These are phyloP conservation scores for Sitta carolinensis DNA, from an alignment of 2,797 vertebrate genomes.

Conservation along the genomic window DNA sequence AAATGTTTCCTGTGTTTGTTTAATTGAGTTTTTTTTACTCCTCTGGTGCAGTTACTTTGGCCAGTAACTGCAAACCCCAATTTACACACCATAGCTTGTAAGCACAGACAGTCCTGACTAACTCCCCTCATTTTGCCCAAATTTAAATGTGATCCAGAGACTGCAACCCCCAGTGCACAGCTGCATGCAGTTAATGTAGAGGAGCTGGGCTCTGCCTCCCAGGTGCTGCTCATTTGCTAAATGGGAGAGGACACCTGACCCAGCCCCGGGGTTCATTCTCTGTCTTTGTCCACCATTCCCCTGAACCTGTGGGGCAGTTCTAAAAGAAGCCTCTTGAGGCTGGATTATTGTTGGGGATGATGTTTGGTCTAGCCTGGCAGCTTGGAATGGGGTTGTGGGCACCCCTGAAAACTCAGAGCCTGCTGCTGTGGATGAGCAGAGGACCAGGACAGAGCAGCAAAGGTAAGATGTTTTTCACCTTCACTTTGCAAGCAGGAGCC, in stretches of 20 bases:
- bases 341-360: rapidly evolving
- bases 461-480: not conserved
- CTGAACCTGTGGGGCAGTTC: rapidly evolving
- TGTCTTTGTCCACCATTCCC: no score
- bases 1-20: not conserved
- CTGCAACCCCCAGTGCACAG: not conserved
- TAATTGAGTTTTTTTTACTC: not conserved
- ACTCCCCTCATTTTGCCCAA: not conserved
- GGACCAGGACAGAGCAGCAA: not conserved
- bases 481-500: not conserved
- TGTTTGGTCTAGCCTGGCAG: rapidly evolving
- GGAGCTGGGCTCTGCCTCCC: not conserved
- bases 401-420: not conserved
- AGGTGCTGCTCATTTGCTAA: not conserved
- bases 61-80: not conserved
- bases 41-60: rapidly evolving
- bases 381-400: not conserved
- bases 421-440: not conserved
- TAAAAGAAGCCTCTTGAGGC: no score
- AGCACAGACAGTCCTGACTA: rapidly evolving
- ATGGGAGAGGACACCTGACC: not conserved
- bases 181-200: not conserved
- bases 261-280: rapidly evolving
- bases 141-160: not conserved
- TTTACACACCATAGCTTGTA: rapidly evolving